These are phyloP conservation scores for Edolisoma coerulescens DNA, from an alignment of 2,113 vertebrate species.

Conservation along the genomic window DNA sequence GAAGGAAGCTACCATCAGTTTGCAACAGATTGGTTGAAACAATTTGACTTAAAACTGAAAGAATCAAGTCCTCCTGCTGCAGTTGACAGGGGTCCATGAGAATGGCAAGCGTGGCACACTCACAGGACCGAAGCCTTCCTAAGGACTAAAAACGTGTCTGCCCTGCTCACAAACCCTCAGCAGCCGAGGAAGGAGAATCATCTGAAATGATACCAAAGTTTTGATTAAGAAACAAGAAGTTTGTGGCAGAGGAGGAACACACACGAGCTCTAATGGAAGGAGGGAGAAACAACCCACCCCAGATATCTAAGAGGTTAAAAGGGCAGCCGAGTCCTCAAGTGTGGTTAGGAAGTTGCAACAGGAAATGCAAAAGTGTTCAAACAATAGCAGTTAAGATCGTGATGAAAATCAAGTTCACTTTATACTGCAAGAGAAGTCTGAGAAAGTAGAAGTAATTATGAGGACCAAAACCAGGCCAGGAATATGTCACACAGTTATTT, in stretches of 20 bases:
- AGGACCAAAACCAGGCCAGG: not conserved
- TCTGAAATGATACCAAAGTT: not conserved
- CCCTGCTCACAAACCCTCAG: not conserved
- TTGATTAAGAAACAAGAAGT: not conserved
- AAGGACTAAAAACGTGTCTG: not conserved
- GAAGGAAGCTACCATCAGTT: not conserved
- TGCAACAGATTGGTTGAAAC: not conserved
- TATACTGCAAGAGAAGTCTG: not conserved
- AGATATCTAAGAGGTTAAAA: not conserved
- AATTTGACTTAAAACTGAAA: not conserved
- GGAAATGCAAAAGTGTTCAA: slow-evolving; percentile 12
- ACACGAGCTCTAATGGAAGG: not conserved
- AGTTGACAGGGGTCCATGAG: not conserved
- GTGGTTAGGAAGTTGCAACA: not conserved
- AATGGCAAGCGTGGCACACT: accelerated
- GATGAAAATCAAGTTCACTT: not conserved
- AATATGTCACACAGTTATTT: not conserved
- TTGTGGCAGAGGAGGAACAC: not conserved
- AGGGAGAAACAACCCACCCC: not conserved
- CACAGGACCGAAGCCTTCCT: not conserved
- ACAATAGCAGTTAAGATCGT: not conserved
- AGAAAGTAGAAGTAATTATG: not conserved
- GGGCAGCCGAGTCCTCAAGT: not conserved
- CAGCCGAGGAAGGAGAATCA: not conserved
- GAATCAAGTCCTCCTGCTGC: not conserved